These are phyloP conservation scores for Dorcus hopei DNA, from an alignment of 2,888 invertebrate genomes.

Conservation along the genomic window DNA sequence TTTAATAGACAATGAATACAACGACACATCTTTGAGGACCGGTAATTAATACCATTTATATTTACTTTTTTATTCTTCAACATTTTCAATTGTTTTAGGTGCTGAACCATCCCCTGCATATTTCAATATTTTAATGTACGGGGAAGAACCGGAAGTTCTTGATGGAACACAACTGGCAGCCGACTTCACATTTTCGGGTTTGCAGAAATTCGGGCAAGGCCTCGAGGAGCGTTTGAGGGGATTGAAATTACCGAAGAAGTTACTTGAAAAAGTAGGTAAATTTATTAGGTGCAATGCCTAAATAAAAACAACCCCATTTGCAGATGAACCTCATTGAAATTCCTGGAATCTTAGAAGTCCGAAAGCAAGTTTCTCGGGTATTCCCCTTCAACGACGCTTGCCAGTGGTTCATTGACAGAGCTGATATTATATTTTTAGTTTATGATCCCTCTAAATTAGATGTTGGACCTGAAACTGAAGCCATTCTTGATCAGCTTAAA, in stretches of 20 bases:
- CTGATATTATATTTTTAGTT: slow-evolving; percentile 91
- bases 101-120: slow-evolving; percentile 92
- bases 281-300: neutral
- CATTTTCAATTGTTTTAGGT: slow-evolving; percentile 54
- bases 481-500: slow-evolving; percentile 90
- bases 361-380: slow-evolving; percentile 87
- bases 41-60: slow-evolving; percentile 56
- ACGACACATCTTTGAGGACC: slow-evolving; percentile 77
- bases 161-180: slow-evolving; percentile 94
- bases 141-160: slow-evolving; percentile 78
- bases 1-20: slow-evolving; percentile 82
- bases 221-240: slow-evolving; percentile 85
- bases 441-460: slow-evolving; percentile 95
- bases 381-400: slow-evolving; percentile 96
- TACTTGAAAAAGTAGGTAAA: slow-evolving; percentile 76
- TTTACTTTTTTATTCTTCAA: neutral
- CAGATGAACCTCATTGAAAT: slow-evolving; percentile 95
- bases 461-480: slow-evolving; percentile 92
- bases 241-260: slow-evolving; percentile 73
- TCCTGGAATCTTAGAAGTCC: slow-evolving; percentile 90
- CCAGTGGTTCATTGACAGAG: slow-evolving; percentile 96
- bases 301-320: neutral
- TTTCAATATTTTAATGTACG: slow-evolving; percentile 88
- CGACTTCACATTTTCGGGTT: slow-evolving; percentile 89
- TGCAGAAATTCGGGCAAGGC: slow-evolving; percentile 94